These are phyloP conservation scores for Phortica okadai DNA, from an alignment of 2,888 invertebrate species.

Conservation along the genomic window DNA sequence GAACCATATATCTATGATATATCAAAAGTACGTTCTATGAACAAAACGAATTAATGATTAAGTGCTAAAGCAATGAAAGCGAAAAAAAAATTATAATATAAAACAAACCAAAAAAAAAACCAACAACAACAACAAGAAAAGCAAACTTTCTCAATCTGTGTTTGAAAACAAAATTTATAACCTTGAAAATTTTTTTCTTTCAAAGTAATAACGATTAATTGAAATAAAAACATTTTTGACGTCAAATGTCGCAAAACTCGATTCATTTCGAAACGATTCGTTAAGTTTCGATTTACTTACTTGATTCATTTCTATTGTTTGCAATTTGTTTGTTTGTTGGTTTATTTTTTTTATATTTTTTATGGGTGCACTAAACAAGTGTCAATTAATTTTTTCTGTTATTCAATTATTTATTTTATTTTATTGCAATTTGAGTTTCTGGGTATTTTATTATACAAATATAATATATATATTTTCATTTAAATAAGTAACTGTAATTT, in stretches of 20 bases:
- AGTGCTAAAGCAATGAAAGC: slow-evolving; percentile 30
- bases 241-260: slow-evolving; percentile 1
- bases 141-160: slow-evolving; percentile 23
- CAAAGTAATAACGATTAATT: slow-evolving; percentile 13
- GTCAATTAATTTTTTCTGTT: slow-evolving; percentile 45
- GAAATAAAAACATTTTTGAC: slow-evolving; percentile 67
- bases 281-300: not conserved
- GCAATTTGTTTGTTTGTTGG: slow-evolving; percentile 37
- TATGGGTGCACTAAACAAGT: not conserved
- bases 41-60: slow-evolving; percentile 77
- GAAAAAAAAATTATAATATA: slow-evolving; percentile 32
- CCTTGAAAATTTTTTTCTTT: slow-evolving; percentile 69
- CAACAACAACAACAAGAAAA: no score
- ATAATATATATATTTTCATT: slow-evolving; percentile 54
- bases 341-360: not conserved
- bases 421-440: slow-evolving; percentile 29
- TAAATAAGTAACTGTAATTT: slow-evolving; percentile 24
- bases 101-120: not conserved
- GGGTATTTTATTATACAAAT: slow-evolving; percentile 50
- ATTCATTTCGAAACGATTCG: not conserved
- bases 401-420: slow-evolving; percentile 40
- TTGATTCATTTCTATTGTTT: slow-evolving; percentile 40
- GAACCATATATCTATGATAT: slow-evolving; percentile 99
- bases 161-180: slow-evolving; percentile 29
- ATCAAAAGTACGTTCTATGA: slow-evolving; percentile 98